These are phyloP conservation scores for Leptoteleia sp. DNA, from an alignment of 1,140 invertebrate species.

Conservation along the genomic window DNA sequence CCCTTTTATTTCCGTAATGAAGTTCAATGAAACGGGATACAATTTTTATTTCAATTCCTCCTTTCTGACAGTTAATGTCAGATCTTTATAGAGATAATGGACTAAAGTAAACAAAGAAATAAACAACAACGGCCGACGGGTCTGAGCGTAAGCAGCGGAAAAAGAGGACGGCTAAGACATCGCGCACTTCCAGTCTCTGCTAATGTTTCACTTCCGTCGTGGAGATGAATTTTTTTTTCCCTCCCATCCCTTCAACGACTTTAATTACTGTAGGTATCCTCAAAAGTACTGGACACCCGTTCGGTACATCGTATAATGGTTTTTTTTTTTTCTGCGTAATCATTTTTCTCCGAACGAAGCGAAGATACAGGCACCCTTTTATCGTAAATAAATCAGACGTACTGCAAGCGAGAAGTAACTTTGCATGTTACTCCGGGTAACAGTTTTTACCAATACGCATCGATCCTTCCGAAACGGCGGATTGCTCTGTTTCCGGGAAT, in stretches of 20 bases:
- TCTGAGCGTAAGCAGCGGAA: slow-evolving; percentile 22
- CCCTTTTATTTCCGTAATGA: slow-evolving; percentile 26
- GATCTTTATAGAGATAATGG: slow-evolving; percentile 54
- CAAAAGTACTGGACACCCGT: slow-evolving; percentile 35
- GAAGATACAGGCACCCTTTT: slow-evolving; percentile 26
- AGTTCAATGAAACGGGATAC: slow-evolving; percentile 23
- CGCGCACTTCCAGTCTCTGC: slow-evolving; percentile 26
- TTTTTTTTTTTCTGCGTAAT: slow-evolving; percentile 24
- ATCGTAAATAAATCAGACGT: slow-evolving; percentile 25
- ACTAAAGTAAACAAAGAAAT: slow-evolving; percentile 48
- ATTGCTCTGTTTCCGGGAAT: background rate
- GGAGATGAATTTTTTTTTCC: slow-evolving; percentile 51
- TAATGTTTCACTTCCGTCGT: slow-evolving; percentile 32
- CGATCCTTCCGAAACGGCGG: background rate
- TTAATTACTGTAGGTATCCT: slow-evolving; percentile 54
- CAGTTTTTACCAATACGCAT: no score
- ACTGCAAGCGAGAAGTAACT: slow-evolving; percentile 10
- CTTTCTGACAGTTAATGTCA: slow-evolving; percentile 35
- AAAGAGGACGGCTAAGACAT: slow-evolving; percentile 44
- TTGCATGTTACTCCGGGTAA: slow-evolving; percentile 10
- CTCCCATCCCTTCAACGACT: slow-evolving; percentile 19
- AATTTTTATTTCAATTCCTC: slow-evolving; percentile 44
- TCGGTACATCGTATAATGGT: slow-evolving; percentile 47
- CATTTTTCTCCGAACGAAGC: slow-evolving; percentile 32
- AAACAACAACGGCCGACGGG: slow-evolving; percentile 17